Evolutionary conservation across 2,113 vertebrate species (phyloP), one percentile per base, ranked within the genome.

Genomic region (Dicaeum eximium): DNA sequence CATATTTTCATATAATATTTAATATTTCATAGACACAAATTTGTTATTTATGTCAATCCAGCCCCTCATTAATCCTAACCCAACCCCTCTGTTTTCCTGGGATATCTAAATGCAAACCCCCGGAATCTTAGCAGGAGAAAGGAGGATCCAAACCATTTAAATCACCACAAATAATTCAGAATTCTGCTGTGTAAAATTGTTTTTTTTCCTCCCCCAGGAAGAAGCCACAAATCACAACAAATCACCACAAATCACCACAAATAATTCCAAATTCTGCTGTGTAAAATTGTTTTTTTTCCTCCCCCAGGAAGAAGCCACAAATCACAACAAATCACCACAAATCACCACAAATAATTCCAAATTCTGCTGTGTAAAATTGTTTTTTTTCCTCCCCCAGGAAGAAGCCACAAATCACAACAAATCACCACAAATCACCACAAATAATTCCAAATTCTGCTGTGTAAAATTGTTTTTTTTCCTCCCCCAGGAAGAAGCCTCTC

Each of bases 401-500:
- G n/a, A n/a, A n/a, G n/a, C n/a, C n/a, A n/a, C n/a, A n/a, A n/a
- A n/a, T n/a, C n/a, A n/a, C n/a, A n/a, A n/a, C n/a, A n/a, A n/a
- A n/a, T n/a, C n/a, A n/a, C n/a, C n/a, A n/a, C n/a, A 45, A 81
- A 11, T n/a, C 51, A 7, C 33, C 33, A 5, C 27, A 10, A 37
- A 23, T 7, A 9, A 18, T 65, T 58, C 25, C 3, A 58, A 79
- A 27, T 31, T 54, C 9, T 38, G 38, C 4, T 72, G 9, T 40
- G 35, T 90, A 73, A 91, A 94, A n/a, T n/a, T n/a, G n/a, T n/a
- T n/a, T n/a, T n/a, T n/a, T n/a, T n/a, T 81, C 30, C 77, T 84
- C 86, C 37, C 45, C 54, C 93, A 99, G 99, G 99, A 99, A 97
- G 95, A 98, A 45, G 97, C 97, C 13, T 99, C 99, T 74, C 51